A percentile compares a stretch with the other conserved stretches of the same genome.
Evolutionary conservation across 2,113 vertebrate genomes (phyloP).

Genomic region (Columba janthina): DNA sequence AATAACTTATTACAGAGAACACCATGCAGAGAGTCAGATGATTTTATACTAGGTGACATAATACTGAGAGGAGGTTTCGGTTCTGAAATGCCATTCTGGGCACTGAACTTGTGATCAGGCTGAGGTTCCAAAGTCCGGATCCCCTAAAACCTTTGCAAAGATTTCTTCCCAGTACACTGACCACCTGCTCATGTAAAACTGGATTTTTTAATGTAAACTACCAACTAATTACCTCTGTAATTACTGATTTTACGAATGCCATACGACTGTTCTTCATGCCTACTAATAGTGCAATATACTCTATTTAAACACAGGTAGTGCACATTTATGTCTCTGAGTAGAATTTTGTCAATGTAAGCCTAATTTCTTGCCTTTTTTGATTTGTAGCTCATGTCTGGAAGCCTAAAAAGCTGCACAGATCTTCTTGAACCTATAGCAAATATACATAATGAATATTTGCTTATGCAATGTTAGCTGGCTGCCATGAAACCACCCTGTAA

Average conservation of each 20-base stretch:
- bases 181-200: neutral
- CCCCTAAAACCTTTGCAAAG: neutral
- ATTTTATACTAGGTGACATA: neutral
- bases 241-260: neutral
- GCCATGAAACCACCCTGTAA: neutral
- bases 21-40: neutral
- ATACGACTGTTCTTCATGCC: neutral
- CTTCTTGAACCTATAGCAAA: neutral
- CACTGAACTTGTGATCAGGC: neutral
- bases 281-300: neutral
- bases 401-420: neutral
- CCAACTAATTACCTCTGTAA: neutral
- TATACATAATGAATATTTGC: neutral
- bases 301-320: neutral
- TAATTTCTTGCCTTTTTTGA: neutral
- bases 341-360: neutral
- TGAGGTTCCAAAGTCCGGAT: neutral
- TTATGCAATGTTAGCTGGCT: neutral
- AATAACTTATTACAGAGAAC: neutral
- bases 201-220: neutral
- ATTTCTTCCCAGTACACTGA: neutral
- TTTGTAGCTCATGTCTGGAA: neutral
- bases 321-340: neutral
- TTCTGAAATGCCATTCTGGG: neutral
- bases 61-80: neutral